Conservation (phyloP, 2,113 vertebrate genomes). For the Rissa tridactyla region DNA sequence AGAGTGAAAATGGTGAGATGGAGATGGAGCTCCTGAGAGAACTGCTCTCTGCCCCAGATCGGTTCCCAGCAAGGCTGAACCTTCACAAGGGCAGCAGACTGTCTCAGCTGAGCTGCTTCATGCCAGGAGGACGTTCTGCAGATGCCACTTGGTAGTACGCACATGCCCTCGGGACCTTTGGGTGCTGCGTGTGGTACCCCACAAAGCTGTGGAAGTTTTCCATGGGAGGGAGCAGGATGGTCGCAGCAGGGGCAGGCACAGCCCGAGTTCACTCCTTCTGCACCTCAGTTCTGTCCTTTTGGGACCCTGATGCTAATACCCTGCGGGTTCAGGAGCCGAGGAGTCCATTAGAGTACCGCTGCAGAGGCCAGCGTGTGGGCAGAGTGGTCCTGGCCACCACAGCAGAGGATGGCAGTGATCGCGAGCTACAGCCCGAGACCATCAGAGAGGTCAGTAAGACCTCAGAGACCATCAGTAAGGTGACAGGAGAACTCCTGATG, state of each 20-base stretch:
- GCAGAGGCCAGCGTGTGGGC: accelerated
- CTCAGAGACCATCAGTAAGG: too few species aligned
- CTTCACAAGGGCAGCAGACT: too few species aligned
- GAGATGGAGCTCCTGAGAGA: background rate
- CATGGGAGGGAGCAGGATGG: background rate
- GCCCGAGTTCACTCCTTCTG: background rate
- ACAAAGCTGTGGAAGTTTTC: background rate
- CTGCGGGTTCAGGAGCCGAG: background rate
- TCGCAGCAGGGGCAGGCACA: background rate
- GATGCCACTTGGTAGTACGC: background rate
- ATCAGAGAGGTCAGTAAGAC: too few species aligned
- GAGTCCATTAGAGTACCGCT: background rate
- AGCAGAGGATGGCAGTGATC: background rate
- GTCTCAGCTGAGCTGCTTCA: background rate
- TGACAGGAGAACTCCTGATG: background rate
- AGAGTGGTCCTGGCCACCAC: background rate
- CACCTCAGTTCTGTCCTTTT: background rate
- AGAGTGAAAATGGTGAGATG: background rate
- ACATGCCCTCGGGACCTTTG: background rate
- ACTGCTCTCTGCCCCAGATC: background rate
- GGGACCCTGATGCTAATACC: too few species aligned
- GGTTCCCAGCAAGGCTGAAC: background rate
- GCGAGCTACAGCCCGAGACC: background rate
- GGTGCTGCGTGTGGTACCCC: background rate
- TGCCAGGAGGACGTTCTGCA: background rate